Evolutionary conservation across 2,888 invertebrate genomes (phyloP).

Genomic region (Drosophila prostipennis): DNA sequence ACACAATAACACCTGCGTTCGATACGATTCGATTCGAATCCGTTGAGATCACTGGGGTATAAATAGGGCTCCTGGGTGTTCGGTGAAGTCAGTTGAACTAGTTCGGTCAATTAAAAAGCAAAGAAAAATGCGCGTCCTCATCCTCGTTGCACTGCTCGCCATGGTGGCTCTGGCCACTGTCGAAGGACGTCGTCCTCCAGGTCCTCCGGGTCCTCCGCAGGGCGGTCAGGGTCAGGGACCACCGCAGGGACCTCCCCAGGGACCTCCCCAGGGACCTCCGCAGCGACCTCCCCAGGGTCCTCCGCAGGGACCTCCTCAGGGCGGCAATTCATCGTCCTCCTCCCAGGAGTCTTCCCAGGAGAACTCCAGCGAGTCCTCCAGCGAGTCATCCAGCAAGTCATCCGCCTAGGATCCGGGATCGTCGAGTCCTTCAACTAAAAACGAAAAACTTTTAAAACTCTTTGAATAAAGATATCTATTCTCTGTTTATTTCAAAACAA

Average conservation of each 20-base stretch:
- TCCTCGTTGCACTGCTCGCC: slow-evolving; percentile 31
- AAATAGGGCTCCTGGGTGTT: neutral
- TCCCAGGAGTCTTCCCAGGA: slow-evolving; percentile 21
- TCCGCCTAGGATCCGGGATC: slow-evolving; percentile 2
- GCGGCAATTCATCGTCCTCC: slow-evolving; percentile 18
- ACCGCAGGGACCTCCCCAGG: neutral
- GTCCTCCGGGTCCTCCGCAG: neutral
- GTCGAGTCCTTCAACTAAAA: neutral
- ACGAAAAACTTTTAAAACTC: neutral
- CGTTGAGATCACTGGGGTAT: neutral
- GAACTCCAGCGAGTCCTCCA: slow-evolving; percentile 15
- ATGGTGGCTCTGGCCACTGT: slow-evolving; percentile 17
- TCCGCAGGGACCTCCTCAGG: slow-evolving; percentile 9
- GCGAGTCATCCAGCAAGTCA: slow-evolving; percentile 1
- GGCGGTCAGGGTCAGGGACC: neutral
- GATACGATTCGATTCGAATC: neutral
- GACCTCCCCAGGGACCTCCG: slow-evolving; percentile 6
- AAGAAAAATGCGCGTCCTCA: slow-evolving; percentile 24
- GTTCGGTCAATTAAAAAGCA: slow-evolving; percentile 2
- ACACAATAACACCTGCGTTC: slow-evolving; percentile 21
- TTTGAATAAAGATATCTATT: slow-evolving; percentile 18
- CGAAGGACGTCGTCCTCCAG: slow-evolving; percentile 13
- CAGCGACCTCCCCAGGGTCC: slow-evolving; percentile 4
- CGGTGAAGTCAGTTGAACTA: slow-evolving; percentile 5
- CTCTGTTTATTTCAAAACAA: slow-evolving; percentile 7